Conservation (phyloP, 2,888 invertebrate genomes). For the Lagria hirta region DNA sequence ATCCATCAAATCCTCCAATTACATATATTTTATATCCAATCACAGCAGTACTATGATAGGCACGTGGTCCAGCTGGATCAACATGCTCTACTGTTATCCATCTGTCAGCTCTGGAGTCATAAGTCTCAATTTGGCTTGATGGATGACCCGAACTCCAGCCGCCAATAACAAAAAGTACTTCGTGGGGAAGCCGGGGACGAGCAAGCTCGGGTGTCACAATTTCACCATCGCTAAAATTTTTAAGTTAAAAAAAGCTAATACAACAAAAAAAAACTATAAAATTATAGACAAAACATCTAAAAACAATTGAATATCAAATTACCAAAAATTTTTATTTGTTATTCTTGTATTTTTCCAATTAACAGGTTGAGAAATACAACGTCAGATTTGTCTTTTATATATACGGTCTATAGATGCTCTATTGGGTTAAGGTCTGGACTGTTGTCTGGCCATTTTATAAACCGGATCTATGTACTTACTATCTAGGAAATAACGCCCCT, state of each 20-base stretch:
- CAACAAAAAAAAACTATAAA: conserved; percentile 16
- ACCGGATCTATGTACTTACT: no score
- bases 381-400: no score
- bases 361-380: no score
- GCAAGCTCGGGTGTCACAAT: conserved; percentile 84
- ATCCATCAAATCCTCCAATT: conserved; percentile 91
- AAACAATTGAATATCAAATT: no score
- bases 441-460: no score
- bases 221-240: conserved; percentile 65
- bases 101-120: conserved; percentile 85
- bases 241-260: conserved; percentile 23
- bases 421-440: no score
- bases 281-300: no score
- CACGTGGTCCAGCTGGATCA: conserved; percentile 81
- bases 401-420: no score
- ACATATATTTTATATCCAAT: conserved; percentile 83
- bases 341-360: no score
- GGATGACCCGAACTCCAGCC: conserved; percentile 79
- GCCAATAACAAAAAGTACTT: conserved; percentile 82
- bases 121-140: conserved; percentile 80
- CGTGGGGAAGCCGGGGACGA: conserved; percentile 81
- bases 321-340: no score
- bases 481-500: no score
- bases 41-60: conserved; percentile 92
- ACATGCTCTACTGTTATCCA: conserved; percentile 83